These are phyloP conservation scores for Anser brachyrhynchus DNA, from an alignment of 2,113 vertebrate species.

Conservation along the genomic window DNA sequence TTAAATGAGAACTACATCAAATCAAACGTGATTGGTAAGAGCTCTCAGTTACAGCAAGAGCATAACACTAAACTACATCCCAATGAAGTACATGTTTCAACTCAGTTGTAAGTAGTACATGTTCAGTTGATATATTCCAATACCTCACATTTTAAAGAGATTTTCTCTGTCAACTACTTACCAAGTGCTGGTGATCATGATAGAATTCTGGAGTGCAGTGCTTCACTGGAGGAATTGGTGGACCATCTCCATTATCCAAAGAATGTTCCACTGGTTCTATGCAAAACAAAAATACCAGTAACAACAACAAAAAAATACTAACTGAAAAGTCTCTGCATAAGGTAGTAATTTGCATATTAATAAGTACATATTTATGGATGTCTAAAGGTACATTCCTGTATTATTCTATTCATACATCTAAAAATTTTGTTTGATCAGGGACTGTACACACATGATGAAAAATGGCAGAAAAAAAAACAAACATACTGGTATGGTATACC, in stretches of 20 bases:
- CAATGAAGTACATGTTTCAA: background rate
- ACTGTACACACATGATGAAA: background rate
- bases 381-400: background rate
- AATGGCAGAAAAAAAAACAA: background rate
- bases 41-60: background rate
- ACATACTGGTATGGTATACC: background rate
- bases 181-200: slow-evolving; percentile 81
- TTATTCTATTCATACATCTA: background rate
- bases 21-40: background rate
- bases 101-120: background rate
- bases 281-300: background rate
- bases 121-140: background rate
- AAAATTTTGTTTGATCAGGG: background rate
- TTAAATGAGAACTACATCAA: background rate
- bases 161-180: slow-evolving; percentile 58
- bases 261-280: slow-evolving; percentile 84
- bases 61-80: background rate
- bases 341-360: background rate
- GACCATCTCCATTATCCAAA: slow-evolving; percentile 88
- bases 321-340: background rate
- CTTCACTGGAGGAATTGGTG: slow-evolving; percentile 79
- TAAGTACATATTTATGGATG: no score
- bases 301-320: background rate
- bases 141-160: background rate
- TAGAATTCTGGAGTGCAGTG: slow-evolving; percentile 88